Evolutionary conservation across 2,797 vertebrate genomes (phyloP).

Genomic region (Pitangus sulphuratus): DNA sequence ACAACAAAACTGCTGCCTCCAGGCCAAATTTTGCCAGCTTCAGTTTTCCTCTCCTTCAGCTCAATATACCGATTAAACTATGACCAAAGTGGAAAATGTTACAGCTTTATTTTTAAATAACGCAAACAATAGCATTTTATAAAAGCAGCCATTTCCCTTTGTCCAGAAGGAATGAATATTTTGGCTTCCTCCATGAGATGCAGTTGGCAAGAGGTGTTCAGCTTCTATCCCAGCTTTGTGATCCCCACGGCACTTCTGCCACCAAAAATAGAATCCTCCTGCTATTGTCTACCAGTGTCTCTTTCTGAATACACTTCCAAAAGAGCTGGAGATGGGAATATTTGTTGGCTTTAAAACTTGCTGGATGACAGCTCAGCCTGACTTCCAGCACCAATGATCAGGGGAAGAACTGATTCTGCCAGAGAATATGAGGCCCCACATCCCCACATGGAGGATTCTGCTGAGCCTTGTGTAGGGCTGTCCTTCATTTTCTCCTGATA

Average conservation of each 20-base stretch:
- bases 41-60: background rate
- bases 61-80: background rate
- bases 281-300: background rate
- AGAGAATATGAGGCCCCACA: background rate
- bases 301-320: background rate
- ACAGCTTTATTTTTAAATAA: background rate
- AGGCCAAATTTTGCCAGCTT: background rate
- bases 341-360: background rate
- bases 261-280: background rate
- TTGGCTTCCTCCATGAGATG: background rate
- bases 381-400: background rate
- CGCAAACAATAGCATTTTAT: background rate
- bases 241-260: background rate
- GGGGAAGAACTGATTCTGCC: background rate
- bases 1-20: background rate
- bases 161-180: background rate
- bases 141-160: background rate
- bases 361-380: background rate
- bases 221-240: background rate
- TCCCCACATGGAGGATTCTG: background rate
- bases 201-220: background rate
- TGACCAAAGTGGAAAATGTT: background rate
- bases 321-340: background rate
- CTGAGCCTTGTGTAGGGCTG: background rate
- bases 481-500: background rate